phyloP scores from a whole-genome alignment of 2,888 invertebrate species.

The Drosophila seclusa region DNA sequence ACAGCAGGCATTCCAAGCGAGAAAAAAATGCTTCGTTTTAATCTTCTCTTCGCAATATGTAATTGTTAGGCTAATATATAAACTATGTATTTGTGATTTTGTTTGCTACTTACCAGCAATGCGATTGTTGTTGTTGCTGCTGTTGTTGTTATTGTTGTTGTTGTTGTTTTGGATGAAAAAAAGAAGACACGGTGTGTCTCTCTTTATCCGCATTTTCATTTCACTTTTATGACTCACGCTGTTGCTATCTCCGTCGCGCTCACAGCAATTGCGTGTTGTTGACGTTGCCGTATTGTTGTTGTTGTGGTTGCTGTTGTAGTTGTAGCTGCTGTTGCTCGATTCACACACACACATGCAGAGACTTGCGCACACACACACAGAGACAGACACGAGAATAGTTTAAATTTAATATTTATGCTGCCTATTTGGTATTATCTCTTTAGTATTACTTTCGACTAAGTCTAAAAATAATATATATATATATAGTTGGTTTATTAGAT shows the following conservation, averaged over 20 bases:
- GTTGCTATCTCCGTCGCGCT: slow-evolving; percentile 82
- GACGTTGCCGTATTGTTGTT: slow-evolving; percentile 73
- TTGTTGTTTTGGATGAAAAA: slow-evolving; percentile 86
- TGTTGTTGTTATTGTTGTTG: slow-evolving; percentile 57
- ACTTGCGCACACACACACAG: slow-evolving; percentile 31
- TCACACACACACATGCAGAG: slow-evolving; percentile 62
- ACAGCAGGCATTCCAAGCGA: slow-evolving; percentile 72
- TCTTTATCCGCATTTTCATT: slow-evolving; percentile 88
- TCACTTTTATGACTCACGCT: slow-evolving; percentile 85
- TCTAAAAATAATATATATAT: slow-evolving; percentile 23
- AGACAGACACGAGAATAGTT: slow-evolving; percentile 52
- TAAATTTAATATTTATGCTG: slow-evolving; percentile 57
- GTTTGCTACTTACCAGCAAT: slow-evolving; percentile 69
- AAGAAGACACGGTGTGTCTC: slow-evolving; percentile 88
- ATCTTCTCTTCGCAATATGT: slow-evolving; percentile 25
- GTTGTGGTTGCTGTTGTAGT: slow-evolving; percentile 52
- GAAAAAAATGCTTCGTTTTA: slow-evolving; percentile 53
- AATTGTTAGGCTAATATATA: slow-evolving; percentile 37
- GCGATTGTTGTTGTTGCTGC: slow-evolving; percentile 54
- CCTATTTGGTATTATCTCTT: slow-evolving; percentile 56
- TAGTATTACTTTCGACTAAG: slow-evolving; percentile 41
- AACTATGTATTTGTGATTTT: slow-evolving; percentile 17
- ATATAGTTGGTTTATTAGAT: slow-evolving; percentile 74
- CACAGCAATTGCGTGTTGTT: slow-evolving; percentile 73
- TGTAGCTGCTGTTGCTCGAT: slow-evolving; percentile 59